A percentile compares a stretch with the other conserved stretches of the same genome.
Conservation (phyloP, 1,140 invertebrate genomes). For the Samia ricini region DNA sequence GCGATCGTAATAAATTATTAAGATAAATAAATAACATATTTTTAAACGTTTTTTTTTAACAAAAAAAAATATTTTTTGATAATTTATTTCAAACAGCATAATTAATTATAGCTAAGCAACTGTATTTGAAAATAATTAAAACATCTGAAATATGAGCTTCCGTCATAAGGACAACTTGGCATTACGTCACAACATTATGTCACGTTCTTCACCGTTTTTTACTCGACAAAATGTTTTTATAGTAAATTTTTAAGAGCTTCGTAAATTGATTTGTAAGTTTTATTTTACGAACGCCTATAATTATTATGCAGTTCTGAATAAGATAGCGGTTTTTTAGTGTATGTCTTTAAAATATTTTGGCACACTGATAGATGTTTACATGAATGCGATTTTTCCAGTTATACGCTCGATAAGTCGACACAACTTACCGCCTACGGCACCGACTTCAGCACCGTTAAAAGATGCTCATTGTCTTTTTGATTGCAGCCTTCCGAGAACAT, state of each 20-base stretch:
- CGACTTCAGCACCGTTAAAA: slow-evolving; percentile 52
- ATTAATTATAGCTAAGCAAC: too few relatives aligned
- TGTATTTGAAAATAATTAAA: too few relatives aligned
- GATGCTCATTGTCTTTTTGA: slow-evolving; percentile 66
- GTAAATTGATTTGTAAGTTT: background rate
- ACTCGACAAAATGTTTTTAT: background rate
- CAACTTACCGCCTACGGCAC: slow-evolving; percentile 21
- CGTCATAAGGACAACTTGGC: too few relatives aligned
- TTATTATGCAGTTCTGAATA: background rate
- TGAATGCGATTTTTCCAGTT: slow-evolving; percentile 44
- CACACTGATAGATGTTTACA: slow-evolving; percentile 23
- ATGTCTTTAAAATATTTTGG: slow-evolving; percentile 8
- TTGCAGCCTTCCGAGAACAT: slow-evolving; percentile 64
- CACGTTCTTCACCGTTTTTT: too few relatives aligned
- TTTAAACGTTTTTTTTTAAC: too few relatives aligned
- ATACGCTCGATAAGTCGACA: slow-evolving; percentile 24
- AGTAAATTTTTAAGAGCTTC: background rate
- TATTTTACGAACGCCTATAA: background rate
- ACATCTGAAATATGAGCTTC: too few relatives aligned
- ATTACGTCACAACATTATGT: too few relatives aligned
- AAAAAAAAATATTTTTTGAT: too few relatives aligned
- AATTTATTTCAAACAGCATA: too few relatives aligned
- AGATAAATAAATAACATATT: too few relatives aligned
- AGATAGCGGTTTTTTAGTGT: background rate
- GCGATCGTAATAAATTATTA: too few relatives aligned